Base-by-base conservation (phyloP, 1,140 invertebrate genomes). In the Nasonia giraulti region DNA sequence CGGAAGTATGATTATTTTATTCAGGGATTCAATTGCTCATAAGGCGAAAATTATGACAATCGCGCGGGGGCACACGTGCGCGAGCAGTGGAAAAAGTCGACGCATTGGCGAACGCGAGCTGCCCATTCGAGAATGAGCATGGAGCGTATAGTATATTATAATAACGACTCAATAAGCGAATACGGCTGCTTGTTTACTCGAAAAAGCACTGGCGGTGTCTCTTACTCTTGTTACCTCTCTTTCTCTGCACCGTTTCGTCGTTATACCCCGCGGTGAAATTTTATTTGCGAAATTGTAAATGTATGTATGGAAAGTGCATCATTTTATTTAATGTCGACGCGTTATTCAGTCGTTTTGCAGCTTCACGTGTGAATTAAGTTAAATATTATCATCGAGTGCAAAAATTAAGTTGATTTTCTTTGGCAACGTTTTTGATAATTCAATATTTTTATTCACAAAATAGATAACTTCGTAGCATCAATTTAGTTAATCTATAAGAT, bases 1-100 rank as follows among this genome's bases (percentile, higher is more conserved):
- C 81, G 85, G 87, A 89, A 90, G 37, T 82, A 89, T 37, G 86
- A 86, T 88, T 85, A 84, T 89, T 89, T 87, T 87, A 90, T 89
- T 89, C 84, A 79, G 84, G 80, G 40, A 76, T 74, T 71, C 86
- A 86, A 88, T 86, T 86, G 83, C 79, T 79, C 31, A 44, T 47
- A 76, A 68, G 62, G 44, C 69, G 27, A 44, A 80, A 80, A 74
- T 27, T 27, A 27, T 44, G 71, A 80, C 27, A 40, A 69, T 77
- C 40, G 69, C 33, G 14, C 12, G 76, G 7, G 55, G 10, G 7
- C 8, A 14, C n/a, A 20, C 20, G 55, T 5, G 55, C 31, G 37
- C 31, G 23, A 20, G 37, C 33, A 55, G 68, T 74, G 47, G 47
- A 82, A 33, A 27, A 50, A 73, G 40, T 71, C 20, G 2, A 37